Evolutionary conservation across 2,888 invertebrate species (phyloP).

Genomic region (Drosophila putrida): DNA sequence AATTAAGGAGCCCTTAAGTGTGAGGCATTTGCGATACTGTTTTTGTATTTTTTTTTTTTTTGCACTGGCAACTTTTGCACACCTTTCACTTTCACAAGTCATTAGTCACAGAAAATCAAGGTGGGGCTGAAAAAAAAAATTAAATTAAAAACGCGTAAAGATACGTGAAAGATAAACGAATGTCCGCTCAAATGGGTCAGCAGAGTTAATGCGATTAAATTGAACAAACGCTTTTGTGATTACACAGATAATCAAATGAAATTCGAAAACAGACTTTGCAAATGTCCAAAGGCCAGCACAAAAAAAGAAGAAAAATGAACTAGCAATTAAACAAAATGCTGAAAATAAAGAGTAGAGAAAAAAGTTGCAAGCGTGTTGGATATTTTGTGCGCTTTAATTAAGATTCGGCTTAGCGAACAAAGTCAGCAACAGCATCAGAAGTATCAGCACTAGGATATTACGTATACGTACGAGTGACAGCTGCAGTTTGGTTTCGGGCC

Average conservation of each 20-base stretch:
- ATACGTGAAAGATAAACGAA: slow-evolving; percentile 40
- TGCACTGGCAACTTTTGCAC: slow-evolving; percentile 39
- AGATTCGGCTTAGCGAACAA: slow-evolving; percentile 42
- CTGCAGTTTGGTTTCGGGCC: slow-evolving; percentile 9
- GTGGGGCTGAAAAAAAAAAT: slow-evolving; percentile 26
- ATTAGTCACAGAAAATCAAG: slow-evolving; percentile 66
- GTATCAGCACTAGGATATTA: slow-evolving; percentile 30
- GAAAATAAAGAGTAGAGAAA: slow-evolving; percentile 20
- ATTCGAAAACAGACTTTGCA: slow-evolving; percentile 45
- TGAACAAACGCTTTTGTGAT: slow-evolving; percentile 57
- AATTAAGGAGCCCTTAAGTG: slow-evolving; percentile 51
- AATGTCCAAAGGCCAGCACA: background rate
- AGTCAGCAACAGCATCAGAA: slow-evolving; percentile 12
- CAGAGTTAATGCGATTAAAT: slow-evolving; percentile 63
- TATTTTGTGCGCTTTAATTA: slow-evolving; percentile 55
- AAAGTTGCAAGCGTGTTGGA: slow-evolving; percentile 35
- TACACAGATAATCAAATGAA: slow-evolving; percentile 61
- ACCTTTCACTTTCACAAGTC: slow-evolving; percentile 74
- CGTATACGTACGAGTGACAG: slow-evolving; percentile 39
- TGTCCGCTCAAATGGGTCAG: slow-evolving; percentile 56
- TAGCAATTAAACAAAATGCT: slow-evolving; percentile 33
- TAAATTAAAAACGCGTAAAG: slow-evolving; percentile 34
- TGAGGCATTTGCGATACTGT: slow-evolving; percentile 8
- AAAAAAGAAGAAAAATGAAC: slow-evolving; percentile 16
- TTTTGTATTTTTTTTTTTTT: slow-evolving; percentile 9